Base-by-base conservation (phyloP, 2,888 invertebrate genomes). In the Kryphioiulus occultus region DNA sequence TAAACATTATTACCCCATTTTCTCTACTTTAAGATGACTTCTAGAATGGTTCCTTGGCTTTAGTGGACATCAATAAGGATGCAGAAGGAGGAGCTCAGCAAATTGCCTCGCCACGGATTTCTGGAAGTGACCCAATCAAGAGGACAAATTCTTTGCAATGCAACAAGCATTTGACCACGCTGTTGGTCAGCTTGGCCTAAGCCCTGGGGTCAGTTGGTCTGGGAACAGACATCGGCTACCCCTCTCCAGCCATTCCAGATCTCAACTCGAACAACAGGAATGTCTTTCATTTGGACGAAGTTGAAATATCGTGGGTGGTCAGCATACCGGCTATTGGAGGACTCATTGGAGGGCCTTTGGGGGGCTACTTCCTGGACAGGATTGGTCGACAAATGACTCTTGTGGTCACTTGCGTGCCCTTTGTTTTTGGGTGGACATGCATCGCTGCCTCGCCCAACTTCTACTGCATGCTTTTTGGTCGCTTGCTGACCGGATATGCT, bases 141-240 rank as follows among this genome's bases (percentile, higher is more conserved):
- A 15, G 15, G 15, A 17, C 47, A 5, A 47, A 17, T 10, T 47
- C 17, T 47, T 15, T 10, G 10, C n/a, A 59, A 59, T 59, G 22
- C 22, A 59, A 5, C n/a, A 26, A 39, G n/a, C 84, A 84, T 12
- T 84, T 35, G 84, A 19, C 35, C 19, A 84, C 84, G 30, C 39
- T 84, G 32, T 12, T 84, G 84, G 84, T 39, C 84, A 84, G 84
- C 84, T 12, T 39, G 19, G 32, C 84, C 17, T 35, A 30, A 12
- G 30, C 84, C 4, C 84, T 84, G 89, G 85, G 85, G 15, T 85
- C 85, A 26, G 30, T 44, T 10, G 44, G 35, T 47, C 22, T 44
- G 30, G 85, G 85, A n/a, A 47, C 39, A 19, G 47, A 22, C 44
- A 17, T 85, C n/a, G 47, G 85, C 17, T 85, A 85, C 22, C 19